A percentile compares a stretch with the other conserved stretches of the same genome.
Evolutionary conservation across 2,888 invertebrate genomes (phyloP).

Genomic region (Mystacides longicornis): DNA sequence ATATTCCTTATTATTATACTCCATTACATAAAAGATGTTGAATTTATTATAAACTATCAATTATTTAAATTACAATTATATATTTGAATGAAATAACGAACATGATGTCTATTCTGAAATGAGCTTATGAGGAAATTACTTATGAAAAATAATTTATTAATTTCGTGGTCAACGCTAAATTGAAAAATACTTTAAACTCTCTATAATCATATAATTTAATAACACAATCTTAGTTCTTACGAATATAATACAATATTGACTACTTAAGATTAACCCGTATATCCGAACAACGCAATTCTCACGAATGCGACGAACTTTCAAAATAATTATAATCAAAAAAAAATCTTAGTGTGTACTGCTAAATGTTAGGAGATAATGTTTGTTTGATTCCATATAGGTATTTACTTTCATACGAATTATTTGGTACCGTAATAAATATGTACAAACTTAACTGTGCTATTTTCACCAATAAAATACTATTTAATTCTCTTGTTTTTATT

Average conservation of each 20-base stretch:
- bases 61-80: neutral
- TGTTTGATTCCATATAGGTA: too few relatives aligned
- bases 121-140: neutral
- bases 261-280: conserved; percentile 25
- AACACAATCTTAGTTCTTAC: too few relatives aligned
- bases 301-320: conserved; percentile 18
- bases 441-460: too few relatives aligned
- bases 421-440: too few relatives aligned
- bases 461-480: too few relatives aligned
- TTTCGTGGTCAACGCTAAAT: too few relatives aligned
- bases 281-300: conserved; percentile 24
- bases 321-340: conserved; percentile 18
- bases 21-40: neutral
- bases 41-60: neutral
- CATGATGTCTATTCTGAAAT: neutral
- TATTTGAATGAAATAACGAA: neutral
- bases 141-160: too few relatives aligned
- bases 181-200: neutral
- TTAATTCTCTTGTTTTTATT: too few relatives aligned
- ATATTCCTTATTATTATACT: neutral
- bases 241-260: neutral
- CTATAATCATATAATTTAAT: neutral
- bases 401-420: too few relatives aligned
- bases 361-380: too few relatives aligned
- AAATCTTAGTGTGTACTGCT: conserved; percentile 13